phyloP scores from a whole-genome alignment of 2,113 vertebrate genomes.

The Vombatus ursinus region DNA sequence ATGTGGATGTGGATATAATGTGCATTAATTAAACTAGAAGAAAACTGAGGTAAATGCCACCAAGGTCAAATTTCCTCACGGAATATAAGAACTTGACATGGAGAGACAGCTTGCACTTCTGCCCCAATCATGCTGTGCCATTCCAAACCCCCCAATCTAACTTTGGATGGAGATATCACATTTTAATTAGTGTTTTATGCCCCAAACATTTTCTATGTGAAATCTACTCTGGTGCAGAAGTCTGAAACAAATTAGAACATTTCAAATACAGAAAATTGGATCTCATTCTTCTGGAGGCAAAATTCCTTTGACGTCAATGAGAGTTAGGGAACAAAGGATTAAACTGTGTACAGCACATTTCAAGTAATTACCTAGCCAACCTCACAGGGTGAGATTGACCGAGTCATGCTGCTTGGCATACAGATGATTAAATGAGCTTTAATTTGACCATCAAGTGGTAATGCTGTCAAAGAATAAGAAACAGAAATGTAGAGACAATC shows the following conservation, averaged over 20 bases:
- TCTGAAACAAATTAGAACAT: neutral
- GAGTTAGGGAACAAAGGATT: slow-evolving; percentile 28
- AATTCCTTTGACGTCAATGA: neutral
- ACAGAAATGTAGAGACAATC: neutral
- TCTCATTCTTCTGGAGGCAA: neutral
- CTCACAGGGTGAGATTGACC: neutral
- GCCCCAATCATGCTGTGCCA: neutral
- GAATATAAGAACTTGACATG: slow-evolving; percentile 31
- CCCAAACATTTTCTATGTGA: neutral
- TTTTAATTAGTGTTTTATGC: neutral
- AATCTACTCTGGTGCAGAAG: neutral
- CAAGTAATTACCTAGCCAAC: slow-evolving; percentile 39
- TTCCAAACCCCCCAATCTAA: neutral
- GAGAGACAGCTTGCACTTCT: neutral
- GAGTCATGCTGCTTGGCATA: neutral
- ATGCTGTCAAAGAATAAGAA: slow-evolving; percentile 23
- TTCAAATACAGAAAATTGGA: neutral
- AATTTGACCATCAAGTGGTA: neutral
- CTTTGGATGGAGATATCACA: neutral
- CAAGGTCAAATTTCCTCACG: slow-evolving; percentile 41
- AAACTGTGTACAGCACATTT: slow-evolving; percentile 10
- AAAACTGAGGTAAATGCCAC: neutral
- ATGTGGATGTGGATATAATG: neutral
- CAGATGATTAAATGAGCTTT: slow-evolving; percentile 8
- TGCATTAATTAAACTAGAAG: neutral